Base-by-base conservation (phyloP, 1,140 invertebrate genomes). In the Aradophagus sp. region DNA sequence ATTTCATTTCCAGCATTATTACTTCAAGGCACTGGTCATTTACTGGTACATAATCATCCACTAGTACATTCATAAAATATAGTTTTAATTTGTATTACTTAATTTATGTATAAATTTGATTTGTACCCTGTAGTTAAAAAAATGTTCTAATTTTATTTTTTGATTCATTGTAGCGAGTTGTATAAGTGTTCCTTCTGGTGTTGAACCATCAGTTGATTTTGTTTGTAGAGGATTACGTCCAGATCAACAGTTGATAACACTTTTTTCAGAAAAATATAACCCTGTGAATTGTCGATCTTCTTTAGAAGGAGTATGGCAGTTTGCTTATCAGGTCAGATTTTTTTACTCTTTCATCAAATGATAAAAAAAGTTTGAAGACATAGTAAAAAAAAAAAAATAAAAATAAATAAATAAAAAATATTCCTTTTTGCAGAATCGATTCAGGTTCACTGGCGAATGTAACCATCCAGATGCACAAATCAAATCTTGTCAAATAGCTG, bases 231-330 rank as follows among this genome's bases (percentile, higher is more conserved):
- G 88, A 32, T 84, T 97, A 23, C 90, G 91, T 61, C 84, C 88
- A 11, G 91, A 95, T 79, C 93, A 95, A 76, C 91, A 95, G 74
- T 82, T 95, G 0, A 90, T 93, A 35, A 96, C 95, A 34, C 86
- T 97, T 41, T 97, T 97, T 79, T 93, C 93, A 26, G 94, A 96
- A 77, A 97, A 96, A 87, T 94, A 92, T 83, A 90, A 93, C 7
- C 94, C 95, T 17, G 92, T 97, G 2, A 97, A 97, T 86, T 97
- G 96, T 75, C 88, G 95, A 55, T 96, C 95, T 1, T 95, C 95
- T 35, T 85, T 97, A 13, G 96, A 97, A 89, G 96, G 96, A 62
- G 95, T 97, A 2, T 97, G 95, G 95, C 93, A 96, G 77, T 97
- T 97, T 89, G 92, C 93, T 11, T 97, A 97, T 86, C 95, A 96